A percentile compares a stretch with the other conserved stretches of the same genome.
phyloP scores from a whole-genome alignment of 2,113 vertebrate species.

The Nothoprocta perdicaria region DNA sequence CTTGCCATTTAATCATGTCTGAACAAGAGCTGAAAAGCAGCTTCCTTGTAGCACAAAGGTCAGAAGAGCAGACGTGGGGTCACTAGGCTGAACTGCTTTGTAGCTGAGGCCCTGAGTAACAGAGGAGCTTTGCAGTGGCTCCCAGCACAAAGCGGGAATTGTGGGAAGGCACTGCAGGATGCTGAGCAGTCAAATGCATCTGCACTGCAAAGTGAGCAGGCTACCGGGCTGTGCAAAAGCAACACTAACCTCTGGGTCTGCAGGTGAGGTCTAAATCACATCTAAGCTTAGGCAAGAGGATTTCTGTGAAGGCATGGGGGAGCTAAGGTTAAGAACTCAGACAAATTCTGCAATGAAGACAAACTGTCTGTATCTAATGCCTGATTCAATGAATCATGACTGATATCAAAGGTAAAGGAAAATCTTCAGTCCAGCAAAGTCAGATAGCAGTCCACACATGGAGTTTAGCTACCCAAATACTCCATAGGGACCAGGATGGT shows the following conservation, averaged over 20 bases:
- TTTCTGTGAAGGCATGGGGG: background rate
- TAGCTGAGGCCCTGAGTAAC: background rate
- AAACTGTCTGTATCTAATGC: background rate
- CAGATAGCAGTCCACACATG: background rate
- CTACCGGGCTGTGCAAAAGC: background rate
- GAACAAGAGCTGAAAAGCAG: background rate
- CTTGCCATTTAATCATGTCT: slow-evolving; percentile 9
- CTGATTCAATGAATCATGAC: background rate
- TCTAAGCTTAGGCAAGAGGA: background rate
- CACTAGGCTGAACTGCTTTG: background rate
- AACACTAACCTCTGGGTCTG: background rate
- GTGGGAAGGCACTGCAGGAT: background rate
- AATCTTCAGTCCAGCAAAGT: background rate
- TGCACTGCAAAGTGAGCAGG: background rate
- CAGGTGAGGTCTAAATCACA: background rate
- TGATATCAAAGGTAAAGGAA: background rate
- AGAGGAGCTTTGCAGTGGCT: background rate
- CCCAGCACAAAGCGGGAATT: background rate
- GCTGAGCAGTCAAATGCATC: background rate
- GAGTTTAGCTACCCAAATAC: background rate
- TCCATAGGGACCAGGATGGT: background rate
- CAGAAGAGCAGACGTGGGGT: slow-evolving; percentile 43
- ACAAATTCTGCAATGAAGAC: background rate
- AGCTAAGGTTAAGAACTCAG: background rate
- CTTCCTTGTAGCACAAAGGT: slow-evolving; percentile 20